A percentile compares a stretch with the other conserved stretches of the same genome.
These are phyloP conservation scores for Drosophila malerkotliana DNA, from an alignment of 1,140 invertebrate species.

Conservation along the genomic window DNA sequence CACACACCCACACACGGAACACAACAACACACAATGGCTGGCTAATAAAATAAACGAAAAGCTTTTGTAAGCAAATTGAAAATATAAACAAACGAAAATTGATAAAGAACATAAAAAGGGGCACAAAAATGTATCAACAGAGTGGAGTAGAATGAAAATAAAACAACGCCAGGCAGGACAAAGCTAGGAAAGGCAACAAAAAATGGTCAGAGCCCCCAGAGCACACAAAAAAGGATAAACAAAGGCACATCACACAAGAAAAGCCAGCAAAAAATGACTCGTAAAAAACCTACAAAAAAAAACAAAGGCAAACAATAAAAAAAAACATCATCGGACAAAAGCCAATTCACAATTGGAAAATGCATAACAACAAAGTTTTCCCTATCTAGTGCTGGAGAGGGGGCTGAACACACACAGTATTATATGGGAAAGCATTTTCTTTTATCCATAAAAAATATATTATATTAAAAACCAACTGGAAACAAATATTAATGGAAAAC, in stretches of 20 bases:
- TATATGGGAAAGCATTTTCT: slow-evolving; percentile 3
- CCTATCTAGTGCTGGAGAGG: slow-evolving; percentile 43
- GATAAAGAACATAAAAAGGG: slow-evolving; percentile 51
- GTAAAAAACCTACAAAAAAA: slow-evolving; percentile 24
- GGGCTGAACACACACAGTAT: slow-evolving; percentile 18
- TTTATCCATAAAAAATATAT: background rate
- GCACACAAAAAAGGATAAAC: slow-evolving; percentile 59
- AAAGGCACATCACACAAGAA: slow-evolving; percentile 44
- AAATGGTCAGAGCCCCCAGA: slow-evolving; percentile 43
- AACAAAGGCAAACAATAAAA: slow-evolving; percentile 30
- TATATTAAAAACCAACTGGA: background rate
- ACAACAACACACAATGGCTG: slow-evolving; percentile 55
- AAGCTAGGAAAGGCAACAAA: slow-evolving; percentile 59
- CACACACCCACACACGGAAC: slow-evolving; percentile 9
- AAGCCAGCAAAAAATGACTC: slow-evolving; percentile 43
- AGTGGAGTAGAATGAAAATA: slow-evolving; percentile 34
- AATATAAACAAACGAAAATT: slow-evolving; percentile 82
- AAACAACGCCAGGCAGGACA: slow-evolving; percentile 10
- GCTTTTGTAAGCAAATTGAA: slow-evolving; percentile 83
- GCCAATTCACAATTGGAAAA: slow-evolving; percentile 55
- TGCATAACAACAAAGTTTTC: slow-evolving; percentile 64
- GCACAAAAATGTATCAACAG: slow-evolving; percentile 32
- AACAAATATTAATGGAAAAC: background rate
- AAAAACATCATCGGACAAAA: slow-evolving; percentile 46
- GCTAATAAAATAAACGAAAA: slow-evolving; percentile 82